Base-by-base conservation (phyloP, 1,140 invertebrate genomes). In the roundworm (Caenorhabditis elegans) region DNA sequence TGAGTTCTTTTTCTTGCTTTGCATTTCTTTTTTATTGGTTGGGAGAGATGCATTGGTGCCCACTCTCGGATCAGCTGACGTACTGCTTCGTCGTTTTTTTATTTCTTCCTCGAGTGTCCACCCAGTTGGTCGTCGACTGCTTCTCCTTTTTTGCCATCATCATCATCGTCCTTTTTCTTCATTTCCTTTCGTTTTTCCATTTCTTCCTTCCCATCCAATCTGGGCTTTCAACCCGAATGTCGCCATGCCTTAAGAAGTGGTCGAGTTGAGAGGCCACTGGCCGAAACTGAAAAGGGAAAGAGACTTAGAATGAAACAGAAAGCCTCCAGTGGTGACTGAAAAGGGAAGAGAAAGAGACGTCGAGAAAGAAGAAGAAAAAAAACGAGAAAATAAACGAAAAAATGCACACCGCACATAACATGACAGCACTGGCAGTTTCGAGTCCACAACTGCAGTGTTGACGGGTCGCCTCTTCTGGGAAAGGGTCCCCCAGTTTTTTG, bases 401-500 rank as follows among this genome's bases (percentile, higher is more conserved):
- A 70, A 70, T 70, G 60, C 60, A 70, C 60, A 70, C 60, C 60
- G 60, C 60, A 70, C 60, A 70, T 70, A 70, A 70, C 60, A 70
- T 70, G 60, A 70, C 60, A 70, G 31, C 60, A 39, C 60, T 70
- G 60, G 60, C 60, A 70, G 60, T 70, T 70, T 70, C 60, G 60
- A 70, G 60, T 70, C 60, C 22, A 39, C 60, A 70, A 70, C 60
- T 39, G n/a, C 60, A 43, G 60, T 70, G 60, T 70, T 70, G 60
- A 70, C 60, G 60, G 34, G 60, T 70, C 60, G 60, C 60, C 60
- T 39, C 34, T 39, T 70, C 34, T 28, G 22, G 60, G 34, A 70
- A 70, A 34, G 60, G 34, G 34, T 34, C 47, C n/a, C 53, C 34
- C n/a, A 11, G 13, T 31, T 43, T 43, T 6, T n/a, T 15, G 26